A percentile compares a stretch with the other conserved stretches of the same genome.
phyloP scores from a whole-genome alignment of 1,140 invertebrate species.

The Drosophila erecta region DNA sequence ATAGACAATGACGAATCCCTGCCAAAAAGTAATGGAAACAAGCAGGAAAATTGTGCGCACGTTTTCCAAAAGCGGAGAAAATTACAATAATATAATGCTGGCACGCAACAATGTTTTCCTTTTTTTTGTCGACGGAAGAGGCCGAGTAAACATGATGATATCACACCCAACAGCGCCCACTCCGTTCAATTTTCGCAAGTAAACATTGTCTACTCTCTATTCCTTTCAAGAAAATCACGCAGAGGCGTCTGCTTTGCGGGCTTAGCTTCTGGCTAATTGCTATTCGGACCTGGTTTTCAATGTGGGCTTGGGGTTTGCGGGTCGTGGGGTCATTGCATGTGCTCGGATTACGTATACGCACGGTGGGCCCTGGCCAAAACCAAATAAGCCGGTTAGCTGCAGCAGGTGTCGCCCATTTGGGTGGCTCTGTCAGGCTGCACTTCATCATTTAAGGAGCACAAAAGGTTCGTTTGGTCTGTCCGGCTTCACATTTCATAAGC shows the following conservation, averaged over 20 bases:
- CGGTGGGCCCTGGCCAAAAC: constrained; percentile 33
- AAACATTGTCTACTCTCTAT: constrained; percentile 38
- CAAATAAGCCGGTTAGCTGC: constrained; percentile 54
- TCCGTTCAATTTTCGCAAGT: constrained; percentile 7
- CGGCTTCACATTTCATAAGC: constrained; percentile 78
- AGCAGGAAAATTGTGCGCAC: constrained; percentile 28
- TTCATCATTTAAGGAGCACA: constrained; percentile 49
- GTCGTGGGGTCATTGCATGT: constrained; percentile 56
- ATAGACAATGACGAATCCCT: constrained; percentile 22
- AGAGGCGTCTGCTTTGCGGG: constrained; percentile 44
- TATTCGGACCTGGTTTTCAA: constrained; percentile 15
- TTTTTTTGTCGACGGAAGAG: constrained; percentile 13
- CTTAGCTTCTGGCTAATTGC: constrained; percentile 65
- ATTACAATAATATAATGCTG: constrained; percentile 42
- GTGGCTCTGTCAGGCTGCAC: constrained; percentile 31
- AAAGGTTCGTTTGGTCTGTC: constrained; percentile 29
- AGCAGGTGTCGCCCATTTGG: constrained; percentile 22
- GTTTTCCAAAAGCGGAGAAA: constrained; percentile 44
- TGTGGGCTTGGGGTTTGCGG: constrained; percentile 8
- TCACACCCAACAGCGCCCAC: constrained; percentile 37
- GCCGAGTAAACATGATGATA: constrained; percentile 63
- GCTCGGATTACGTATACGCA: constrained; percentile 61
- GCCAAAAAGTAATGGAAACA: constrained; percentile 27
- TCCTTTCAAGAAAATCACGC: constrained; percentile 48
- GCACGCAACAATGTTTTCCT: constrained; percentile 54